These are phyloP conservation scores for Cossypha niveicapilla DNA, from an alignment of 2,797 vertebrate species.

Conservation along the genomic window DNA sequence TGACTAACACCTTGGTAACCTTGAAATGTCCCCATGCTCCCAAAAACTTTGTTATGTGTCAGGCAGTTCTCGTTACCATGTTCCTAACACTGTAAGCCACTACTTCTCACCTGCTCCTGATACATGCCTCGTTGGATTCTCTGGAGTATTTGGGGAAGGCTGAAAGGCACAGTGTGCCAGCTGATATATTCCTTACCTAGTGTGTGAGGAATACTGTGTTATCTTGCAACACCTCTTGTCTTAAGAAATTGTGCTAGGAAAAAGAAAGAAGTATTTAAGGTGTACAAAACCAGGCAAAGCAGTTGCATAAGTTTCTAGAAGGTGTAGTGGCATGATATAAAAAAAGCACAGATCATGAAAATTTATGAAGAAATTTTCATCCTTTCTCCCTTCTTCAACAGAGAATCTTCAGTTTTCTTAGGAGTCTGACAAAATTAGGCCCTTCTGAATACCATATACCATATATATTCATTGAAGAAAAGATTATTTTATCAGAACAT, in stretches of 20 bases:
- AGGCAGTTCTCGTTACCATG: neutral
- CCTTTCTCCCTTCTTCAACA: neutral
- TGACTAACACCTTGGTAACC: neutral
- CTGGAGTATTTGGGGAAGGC: neutral
- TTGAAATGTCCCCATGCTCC: fast-evolving
- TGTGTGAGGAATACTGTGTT: neutral
- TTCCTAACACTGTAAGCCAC: neutral
- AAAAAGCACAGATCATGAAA: neutral
- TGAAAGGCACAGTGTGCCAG: neutral
- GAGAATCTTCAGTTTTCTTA: neutral
- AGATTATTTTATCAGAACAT: neutral
- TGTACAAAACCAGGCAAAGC: neutral
- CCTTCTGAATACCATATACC: neutral
- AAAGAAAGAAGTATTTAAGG: fast-evolving
- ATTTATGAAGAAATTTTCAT: neutral
- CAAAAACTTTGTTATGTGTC: neutral
- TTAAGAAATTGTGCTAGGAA: neutral
- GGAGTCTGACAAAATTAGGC: neutral
- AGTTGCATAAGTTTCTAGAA: neutral
- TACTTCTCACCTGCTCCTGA: neutral
- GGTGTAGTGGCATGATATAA: neutral
- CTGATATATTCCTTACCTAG: neutral
- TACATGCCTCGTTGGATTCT: neutral
- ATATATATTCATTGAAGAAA: neutral
- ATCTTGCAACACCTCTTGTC: neutral